These are phyloP conservation scores for Drosophila elegans DNA, from an alignment of 1,140 invertebrate species.

Conservation along the genomic window DNA sequence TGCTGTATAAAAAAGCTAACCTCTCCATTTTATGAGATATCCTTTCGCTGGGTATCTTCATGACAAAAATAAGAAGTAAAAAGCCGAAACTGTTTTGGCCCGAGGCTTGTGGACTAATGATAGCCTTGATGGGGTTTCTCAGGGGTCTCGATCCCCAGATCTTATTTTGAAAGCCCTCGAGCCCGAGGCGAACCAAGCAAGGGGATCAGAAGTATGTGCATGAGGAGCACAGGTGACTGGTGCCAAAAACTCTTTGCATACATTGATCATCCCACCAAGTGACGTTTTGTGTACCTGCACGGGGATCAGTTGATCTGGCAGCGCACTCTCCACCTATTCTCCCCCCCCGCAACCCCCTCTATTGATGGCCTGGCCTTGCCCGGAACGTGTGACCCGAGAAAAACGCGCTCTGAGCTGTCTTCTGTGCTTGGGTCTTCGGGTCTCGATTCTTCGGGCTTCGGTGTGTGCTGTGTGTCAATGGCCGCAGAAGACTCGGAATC, in stretches of 20 bases:
- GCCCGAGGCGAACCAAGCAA: slow-evolving; percentile 1
- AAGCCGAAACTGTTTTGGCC: slow-evolving; percentile 36
- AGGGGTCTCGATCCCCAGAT: slow-evolving; percentile 31
- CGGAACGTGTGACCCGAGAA: slow-evolving; percentile 39
- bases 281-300: slow-evolving; percentile 58
- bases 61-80: slow-evolving; percentile 11
- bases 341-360: slow-evolving; percentile 1
- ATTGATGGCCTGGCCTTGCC: slow-evolving; percentile 33
- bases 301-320: slow-evolving; percentile 9
- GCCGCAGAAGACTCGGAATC: slow-evolving; percentile 41
- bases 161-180: slow-evolving; percentile 29
- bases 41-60: slow-evolving; percentile 1
- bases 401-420: slow-evolving; percentile 24
- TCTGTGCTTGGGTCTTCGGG: slow-evolving; percentile 31
- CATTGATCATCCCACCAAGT: slow-evolving; percentile 72
- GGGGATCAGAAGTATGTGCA: background rate
- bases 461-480: slow-evolving; percentile 71
- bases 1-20: background rate
- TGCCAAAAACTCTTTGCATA: slow-evolving; percentile 40
- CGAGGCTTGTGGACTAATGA: slow-evolving; percentile 63
- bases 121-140: slow-evolving; percentile 53
- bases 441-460: background rate
- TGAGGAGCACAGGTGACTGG: slow-evolving; percentile 53
- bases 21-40: background rate
- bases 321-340: background rate